phyloP scores from a whole-genome alignment of 2,888 invertebrate genomes.

The Athalia cordata region DNA sequence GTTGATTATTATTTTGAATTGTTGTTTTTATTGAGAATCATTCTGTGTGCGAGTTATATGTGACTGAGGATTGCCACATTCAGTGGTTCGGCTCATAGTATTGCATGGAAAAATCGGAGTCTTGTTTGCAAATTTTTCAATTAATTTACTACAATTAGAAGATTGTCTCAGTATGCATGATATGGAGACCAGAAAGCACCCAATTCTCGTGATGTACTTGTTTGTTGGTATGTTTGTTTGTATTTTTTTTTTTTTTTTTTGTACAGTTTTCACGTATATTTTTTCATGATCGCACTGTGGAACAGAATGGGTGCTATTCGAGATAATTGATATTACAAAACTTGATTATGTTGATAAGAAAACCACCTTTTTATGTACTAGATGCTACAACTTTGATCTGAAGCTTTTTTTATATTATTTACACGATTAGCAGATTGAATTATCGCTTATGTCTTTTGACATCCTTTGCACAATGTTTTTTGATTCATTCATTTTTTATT shows the following conservation, averaged over 20 bases:
- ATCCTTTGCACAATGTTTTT: constrained; percentile 40
- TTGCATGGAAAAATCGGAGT: constrained; percentile 26
- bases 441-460: constrained; percentile 41
- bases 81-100: neutral
- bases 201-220: too few relatives aligned
- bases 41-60: constrained; percentile 5
- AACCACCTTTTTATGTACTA: neutral
- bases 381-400: constrained; percentile 29
- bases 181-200: too few relatives aligned
- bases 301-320: too few relatives aligned
- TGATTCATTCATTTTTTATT: constrained; percentile 29
- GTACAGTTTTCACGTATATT: too few relatives aligned
- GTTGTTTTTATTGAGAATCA: neutral
- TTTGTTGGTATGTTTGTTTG: neutral
- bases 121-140: neutral
- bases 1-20: neutral
- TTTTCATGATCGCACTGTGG: too few relatives aligned
- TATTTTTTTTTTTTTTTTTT: neutral
- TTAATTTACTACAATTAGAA: neutral
- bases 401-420: constrained; percentile 39
- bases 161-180: too few relatives aligned
- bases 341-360: neutral
- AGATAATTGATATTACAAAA: neutral
- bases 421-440: constrained; percentile 40
- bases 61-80: neutral